Conservation (phyloP, 2,888 invertebrate genomes). For the Erannis defoliaria region DNA sequence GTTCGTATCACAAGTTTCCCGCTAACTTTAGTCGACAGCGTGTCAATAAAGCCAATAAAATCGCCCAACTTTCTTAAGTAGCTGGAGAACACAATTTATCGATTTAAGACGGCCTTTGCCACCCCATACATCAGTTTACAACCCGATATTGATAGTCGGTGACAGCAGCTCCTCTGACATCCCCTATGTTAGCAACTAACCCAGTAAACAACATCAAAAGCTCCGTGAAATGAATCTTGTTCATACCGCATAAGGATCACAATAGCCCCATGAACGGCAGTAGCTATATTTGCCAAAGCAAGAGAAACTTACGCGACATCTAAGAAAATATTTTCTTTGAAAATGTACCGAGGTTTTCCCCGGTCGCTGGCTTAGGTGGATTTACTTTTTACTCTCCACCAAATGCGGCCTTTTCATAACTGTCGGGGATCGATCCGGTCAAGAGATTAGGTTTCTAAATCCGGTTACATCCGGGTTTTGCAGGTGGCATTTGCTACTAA, state of each 20-base stretch:
- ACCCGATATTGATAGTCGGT: constrained; percentile 82
- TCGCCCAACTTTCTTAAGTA: constrained; percentile 78
- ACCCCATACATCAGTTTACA: constrained; percentile 82
- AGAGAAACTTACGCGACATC: constrained; percentile 70
- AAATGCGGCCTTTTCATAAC: constrained; percentile 79
- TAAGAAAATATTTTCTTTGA: constrained; percentile 77
- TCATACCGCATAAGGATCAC: constrained; percentile 40
- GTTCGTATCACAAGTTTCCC: constrained; percentile 25
- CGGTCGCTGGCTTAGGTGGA: constrained; percentile 69
- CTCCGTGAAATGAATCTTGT: constrained; percentile 50
- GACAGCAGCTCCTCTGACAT: constrained; percentile 72
- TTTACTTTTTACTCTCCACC: constrained; percentile 66
- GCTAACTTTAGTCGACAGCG: constrained; percentile 63
- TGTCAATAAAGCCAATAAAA: constrained; percentile 81
- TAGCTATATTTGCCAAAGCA: constrained; percentile 50
- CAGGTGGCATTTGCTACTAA: constrained; percentile 24
- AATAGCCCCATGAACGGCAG: constrained; percentile 32
- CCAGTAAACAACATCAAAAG: constrained; percentile 16
- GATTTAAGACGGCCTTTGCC: constrained; percentile 78
- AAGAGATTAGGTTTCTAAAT: constrained; percentile 71
- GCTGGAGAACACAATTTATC: constrained; percentile 78
- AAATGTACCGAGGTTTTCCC: constrained; percentile 74
- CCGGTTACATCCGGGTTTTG: constrained; percentile 62
- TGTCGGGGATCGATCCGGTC: constrained; percentile 75
- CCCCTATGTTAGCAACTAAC: constrained; percentile 58